A percentile compares a stretch with the other conserved stretches of the same genome.
These are phyloP conservation scores for Coreoperca whiteheadi DNA, from an alignment of 2,113 vertebrate genomes.

Conservation along the genomic window DNA sequence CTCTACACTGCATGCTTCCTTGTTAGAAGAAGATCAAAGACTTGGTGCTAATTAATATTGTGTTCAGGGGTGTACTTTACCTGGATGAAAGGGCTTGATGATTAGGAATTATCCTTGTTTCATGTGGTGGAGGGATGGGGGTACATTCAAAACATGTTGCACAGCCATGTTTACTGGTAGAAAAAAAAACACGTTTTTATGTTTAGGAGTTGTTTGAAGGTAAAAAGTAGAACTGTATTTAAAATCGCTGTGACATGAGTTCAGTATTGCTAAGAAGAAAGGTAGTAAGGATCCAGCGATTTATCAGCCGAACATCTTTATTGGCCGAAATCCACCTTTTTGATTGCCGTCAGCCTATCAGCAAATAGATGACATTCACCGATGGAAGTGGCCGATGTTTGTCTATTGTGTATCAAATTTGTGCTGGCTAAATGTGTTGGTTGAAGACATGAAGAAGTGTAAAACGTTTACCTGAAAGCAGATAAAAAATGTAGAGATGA, in stretches of 20 bases:
- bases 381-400: too few species aligned
- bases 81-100: conserved; percentile 69
- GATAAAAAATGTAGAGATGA: too few species aligned
- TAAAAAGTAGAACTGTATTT: neutral
- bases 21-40: conserved; percentile 68
- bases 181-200: neutral
- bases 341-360: too few species aligned
- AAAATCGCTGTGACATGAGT: neutral
- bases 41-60: conserved; percentile 60
- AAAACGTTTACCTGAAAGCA: too few species aligned
- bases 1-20: conserved; percentile 28
- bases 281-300: too few species aligned
- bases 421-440: too few species aligned
- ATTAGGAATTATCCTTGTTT: conserved; percentile 52
- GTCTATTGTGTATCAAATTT: too few species aligned
- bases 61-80: conserved; percentile 60
- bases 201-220: neutral
- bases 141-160: conserved; percentile 31
- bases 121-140: conserved; percentile 11
- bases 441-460: too few species aligned
- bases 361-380: too few species aligned
- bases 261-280: neutral
- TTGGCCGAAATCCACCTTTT: too few species aligned
- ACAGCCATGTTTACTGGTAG: neutral
- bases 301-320: too few species aligned